Evolutionary conservation across 2,113 vertebrate genomes (phyloP).

Genomic region (Pontoporia blainvillei): DNA sequence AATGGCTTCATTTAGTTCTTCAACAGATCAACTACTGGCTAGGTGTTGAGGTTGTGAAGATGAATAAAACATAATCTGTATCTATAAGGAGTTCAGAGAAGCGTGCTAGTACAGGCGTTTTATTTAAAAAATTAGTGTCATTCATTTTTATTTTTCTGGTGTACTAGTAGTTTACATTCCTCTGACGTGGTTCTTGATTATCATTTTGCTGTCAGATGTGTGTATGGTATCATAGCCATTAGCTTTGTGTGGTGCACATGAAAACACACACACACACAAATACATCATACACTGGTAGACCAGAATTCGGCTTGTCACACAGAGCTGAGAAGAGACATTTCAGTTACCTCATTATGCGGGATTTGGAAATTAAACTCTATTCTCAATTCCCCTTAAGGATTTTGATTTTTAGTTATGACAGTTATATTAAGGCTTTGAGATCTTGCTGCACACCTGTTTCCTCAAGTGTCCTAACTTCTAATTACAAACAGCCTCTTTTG

Average conservation of each 20-base stretch:
- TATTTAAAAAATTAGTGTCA: not conserved
- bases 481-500: not conserved
- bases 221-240: not conserved
- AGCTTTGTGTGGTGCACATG: not conserved
- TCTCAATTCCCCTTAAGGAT: not conserved
- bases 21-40: not conserved
- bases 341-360: not conserved
- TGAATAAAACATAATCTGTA: not conserved
- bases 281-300: not conserved
- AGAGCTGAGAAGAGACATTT: not conserved
- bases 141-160: not conserved
- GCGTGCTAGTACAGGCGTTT: not conserved
- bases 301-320: not conserved
- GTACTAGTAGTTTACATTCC: not conserved
- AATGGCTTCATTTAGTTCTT: not conserved
- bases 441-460: not conserved
- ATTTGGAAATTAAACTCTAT: not conserved
- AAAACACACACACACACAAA: not conserved
- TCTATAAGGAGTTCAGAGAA: not conserved
- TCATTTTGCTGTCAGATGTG: not conserved
- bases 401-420: not conserved
- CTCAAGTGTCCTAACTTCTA: not conserved
- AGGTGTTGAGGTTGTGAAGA: not conserved
- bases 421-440: not conserved
- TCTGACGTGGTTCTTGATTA: not conserved